Conservation (phyloP, 2,113 vertebrate species). For the Oceanites oceanicus region DNA sequence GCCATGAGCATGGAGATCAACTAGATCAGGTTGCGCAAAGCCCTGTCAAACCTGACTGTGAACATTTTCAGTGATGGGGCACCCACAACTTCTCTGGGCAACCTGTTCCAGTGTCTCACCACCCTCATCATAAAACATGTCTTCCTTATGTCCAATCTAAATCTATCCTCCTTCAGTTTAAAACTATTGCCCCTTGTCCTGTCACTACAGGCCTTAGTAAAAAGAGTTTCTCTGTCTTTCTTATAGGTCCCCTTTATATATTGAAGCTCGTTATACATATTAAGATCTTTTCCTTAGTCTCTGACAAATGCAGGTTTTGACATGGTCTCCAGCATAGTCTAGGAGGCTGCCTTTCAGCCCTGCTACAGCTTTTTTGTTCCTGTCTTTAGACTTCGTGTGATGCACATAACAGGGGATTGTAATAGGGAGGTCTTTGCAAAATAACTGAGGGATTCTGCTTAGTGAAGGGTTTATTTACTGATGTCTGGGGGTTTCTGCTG, state of each 20-base stretch:
- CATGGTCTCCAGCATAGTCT: background rate
- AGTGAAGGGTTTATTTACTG: background rate
- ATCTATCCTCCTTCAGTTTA: background rate
- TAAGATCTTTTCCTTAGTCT: background rate
- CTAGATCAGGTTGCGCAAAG: background rate
- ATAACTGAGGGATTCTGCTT: background rate
- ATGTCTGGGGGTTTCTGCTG: background rate
- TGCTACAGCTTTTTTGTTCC: background rate
- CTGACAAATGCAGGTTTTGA: background rate
- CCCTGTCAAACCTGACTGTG: accelerated
- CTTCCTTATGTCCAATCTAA: background rate
- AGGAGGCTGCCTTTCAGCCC: background rate
- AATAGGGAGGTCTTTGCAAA: accelerated
- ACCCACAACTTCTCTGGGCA: background rate
- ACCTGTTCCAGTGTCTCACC: background rate
- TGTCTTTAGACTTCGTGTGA: background rate
- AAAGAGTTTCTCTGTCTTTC: background rate
- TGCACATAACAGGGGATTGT: background rate
- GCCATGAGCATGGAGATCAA: background rate
- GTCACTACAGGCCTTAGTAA: background rate
- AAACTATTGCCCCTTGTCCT: background rate
- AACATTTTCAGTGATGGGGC: accelerated
- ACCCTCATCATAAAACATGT: accelerated
- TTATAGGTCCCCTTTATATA: background rate
- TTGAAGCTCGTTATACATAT: too few species aligned